These are phyloP conservation scores for Pyrrhia umbra DNA, from an alignment of 2,888 invertebrate species.

Conservation along the genomic window DNA sequence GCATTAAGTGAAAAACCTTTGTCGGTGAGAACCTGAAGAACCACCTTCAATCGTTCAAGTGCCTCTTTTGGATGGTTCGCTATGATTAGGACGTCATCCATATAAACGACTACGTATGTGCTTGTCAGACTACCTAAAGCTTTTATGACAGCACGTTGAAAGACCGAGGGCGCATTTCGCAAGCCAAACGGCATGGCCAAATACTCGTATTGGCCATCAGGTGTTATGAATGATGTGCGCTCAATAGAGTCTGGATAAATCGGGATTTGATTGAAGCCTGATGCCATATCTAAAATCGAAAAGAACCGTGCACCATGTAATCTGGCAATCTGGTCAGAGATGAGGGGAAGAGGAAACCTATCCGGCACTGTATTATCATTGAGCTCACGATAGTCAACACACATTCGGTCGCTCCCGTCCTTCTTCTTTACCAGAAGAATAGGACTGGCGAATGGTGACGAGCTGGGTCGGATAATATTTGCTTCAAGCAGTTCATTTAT, in stretches of 20 bases:
- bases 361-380: background rate
- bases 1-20: constrained; percentile 17
- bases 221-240: too few relatives aligned
- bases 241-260: too few relatives aligned
- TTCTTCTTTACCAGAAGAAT: background rate
- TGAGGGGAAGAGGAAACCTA: background rate
- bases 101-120: background rate
- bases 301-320: background rate
- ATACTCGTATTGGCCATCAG: too few relatives aligned
- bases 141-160: too few relatives aligned
- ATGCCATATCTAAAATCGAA: background rate
- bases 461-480: background rate
- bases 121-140: background rate
- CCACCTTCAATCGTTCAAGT: background rate
- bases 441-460: background rate
- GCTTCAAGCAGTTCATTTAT: background rate
- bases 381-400: background rate
- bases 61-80: background rate
- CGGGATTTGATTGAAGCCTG: too few relatives aligned
- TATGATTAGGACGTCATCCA: constrained; percentile 1
- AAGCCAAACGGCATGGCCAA: too few relatives aligned
- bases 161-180: too few relatives aligned
- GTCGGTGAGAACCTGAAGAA: background rate
- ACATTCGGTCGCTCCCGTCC: background rate
- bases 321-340: background rate